Evolutionary conservation across 1,140 invertebrate genomes (phyloP).

Genomic region (Drosophila saltans): DNA sequence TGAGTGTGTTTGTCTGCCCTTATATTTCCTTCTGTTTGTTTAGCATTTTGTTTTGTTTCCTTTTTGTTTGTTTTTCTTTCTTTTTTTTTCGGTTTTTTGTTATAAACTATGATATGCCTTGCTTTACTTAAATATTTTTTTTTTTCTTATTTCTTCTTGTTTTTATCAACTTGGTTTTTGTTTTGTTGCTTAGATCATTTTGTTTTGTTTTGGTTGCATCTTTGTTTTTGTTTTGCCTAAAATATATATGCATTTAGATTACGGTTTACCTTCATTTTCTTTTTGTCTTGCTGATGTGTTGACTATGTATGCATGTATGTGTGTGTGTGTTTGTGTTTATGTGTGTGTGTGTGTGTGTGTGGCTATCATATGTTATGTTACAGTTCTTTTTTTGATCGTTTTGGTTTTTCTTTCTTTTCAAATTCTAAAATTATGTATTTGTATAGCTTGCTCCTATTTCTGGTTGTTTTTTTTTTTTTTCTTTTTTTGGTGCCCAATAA

Average conservation of each 20-base stretch:
- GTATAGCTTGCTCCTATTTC: conserved; percentile 46
- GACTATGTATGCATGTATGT: conserved; percentile 41
- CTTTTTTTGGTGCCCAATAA: conserved; percentile 68
- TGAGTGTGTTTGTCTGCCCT: neutral
- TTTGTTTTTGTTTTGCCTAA: conserved; percentile 5
- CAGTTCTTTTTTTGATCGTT: conserved; percentile 24
- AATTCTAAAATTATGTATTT: conserved; percentile 68
- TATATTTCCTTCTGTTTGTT: conserved; percentile 9
- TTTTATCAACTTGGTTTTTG: conserved; percentile 51
- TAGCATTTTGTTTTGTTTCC: conserved; percentile 18
- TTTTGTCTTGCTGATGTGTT: conserved; percentile 27
- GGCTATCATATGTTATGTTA: conserved; percentile 14
- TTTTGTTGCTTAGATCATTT: conserved; percentile 23
- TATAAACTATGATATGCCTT: conserved; percentile 81
- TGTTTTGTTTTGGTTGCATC: conserved; percentile 2
- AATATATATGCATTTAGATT: conserved; percentile 31
- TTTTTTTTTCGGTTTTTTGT: conserved; percentile 46
- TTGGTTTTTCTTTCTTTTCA: conserved; percentile 3
- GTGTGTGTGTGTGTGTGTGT: neutral
- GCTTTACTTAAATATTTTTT: conserved; percentile 77
- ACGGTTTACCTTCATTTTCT: conserved; percentile 21
- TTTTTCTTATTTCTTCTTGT: conserved; percentile 47
- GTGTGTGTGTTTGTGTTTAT: conserved; percentile 8
- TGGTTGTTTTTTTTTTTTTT: conserved; percentile 75
- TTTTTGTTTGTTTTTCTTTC: conserved; percentile 22